Evolutionary conservation across 2,113 vertebrate species (phyloP).

Genomic region (Gopherus evgoodei): DNA sequence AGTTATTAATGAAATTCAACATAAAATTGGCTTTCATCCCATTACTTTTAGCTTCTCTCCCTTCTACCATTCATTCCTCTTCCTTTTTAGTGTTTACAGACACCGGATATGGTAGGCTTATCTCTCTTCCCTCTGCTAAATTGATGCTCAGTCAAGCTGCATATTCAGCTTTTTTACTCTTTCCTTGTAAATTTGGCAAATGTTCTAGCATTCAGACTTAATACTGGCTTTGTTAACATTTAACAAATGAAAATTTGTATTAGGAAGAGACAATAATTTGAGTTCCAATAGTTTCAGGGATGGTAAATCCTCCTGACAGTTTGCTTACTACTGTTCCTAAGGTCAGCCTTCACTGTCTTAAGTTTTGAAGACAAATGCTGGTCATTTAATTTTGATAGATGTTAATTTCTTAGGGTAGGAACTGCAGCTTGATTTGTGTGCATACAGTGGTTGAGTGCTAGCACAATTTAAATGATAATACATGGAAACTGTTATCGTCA

Average conservation of each 20-base stretch:
- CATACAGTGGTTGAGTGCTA: not conserved
- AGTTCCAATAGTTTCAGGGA: not conserved
- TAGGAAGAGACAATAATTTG: constrained; percentile 16
- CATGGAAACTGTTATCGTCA: not conserved
- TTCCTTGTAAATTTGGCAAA: constrained; percentile 38
- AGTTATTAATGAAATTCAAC: constrained; percentile 24
- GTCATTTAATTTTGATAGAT: not conserved
- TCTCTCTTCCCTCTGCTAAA: not conserved
- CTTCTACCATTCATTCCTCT: not conserved
- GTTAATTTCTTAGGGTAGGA: not conserved
- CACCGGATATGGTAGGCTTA: not conserved
- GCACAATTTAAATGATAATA: not conserved
- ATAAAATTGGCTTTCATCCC: not conserved
- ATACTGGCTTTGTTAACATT: constrained; percentile 13
- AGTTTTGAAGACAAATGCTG: not conserved
- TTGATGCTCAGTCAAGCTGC: constrained; percentile 16
- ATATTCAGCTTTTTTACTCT: constrained; percentile 13
- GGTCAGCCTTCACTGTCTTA: not conserved
- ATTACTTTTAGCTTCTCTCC: constrained; percentile 14
- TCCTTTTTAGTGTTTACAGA: not conserved
- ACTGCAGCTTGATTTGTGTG: not conserved
- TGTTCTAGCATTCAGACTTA: constrained; percentile 5
- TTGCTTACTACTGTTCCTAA: not conserved
- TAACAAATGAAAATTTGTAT: constrained; percentile 21
- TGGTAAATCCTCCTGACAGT: not conserved